Evolutionary conservation across 2,113 vertebrate species (phyloP).

Genomic region (Australoheros scitulus): DNA sequence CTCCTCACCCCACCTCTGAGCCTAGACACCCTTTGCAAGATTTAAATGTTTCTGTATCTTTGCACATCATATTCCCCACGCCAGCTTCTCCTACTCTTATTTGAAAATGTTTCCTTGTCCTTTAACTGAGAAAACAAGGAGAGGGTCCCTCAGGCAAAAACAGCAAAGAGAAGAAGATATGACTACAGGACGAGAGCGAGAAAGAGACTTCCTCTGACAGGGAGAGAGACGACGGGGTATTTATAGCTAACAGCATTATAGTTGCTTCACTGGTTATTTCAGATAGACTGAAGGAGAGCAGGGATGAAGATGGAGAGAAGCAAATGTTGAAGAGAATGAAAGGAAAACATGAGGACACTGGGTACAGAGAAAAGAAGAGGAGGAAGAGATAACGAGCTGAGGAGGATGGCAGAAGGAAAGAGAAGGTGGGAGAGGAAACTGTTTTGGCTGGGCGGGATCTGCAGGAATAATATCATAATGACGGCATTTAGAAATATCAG

Average conservation of each 20-base stretch:
- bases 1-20: background rate
- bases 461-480: slow-evolving; percentile 37
- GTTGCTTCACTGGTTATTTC: slow-evolving; percentile 58
- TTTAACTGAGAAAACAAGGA: slow-evolving; percentile 6
- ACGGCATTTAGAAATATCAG: slow-evolving; percentile 29
- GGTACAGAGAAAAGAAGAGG: background rate
- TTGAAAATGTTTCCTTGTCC: background rate
- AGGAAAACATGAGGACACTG: background rate
- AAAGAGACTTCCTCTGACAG: slow-evolving; percentile 38
- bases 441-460: background rate
- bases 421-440: background rate
- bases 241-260: slow-evolving; percentile 68
- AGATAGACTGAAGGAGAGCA: slow-evolving; percentile 30
- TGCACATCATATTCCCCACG: background rate
- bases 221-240: slow-evolving; percentile 47
- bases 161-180: background rate
- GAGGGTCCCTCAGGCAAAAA: background rate
- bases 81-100: background rate
- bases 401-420: background rate
- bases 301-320: background rate
- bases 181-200: background rate
- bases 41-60: background rate
- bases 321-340: background rate
- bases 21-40: background rate
- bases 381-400: background rate